Conservation (phyloP, 2,888 invertebrate genomes). For the Gryllus longicercus region DNA sequence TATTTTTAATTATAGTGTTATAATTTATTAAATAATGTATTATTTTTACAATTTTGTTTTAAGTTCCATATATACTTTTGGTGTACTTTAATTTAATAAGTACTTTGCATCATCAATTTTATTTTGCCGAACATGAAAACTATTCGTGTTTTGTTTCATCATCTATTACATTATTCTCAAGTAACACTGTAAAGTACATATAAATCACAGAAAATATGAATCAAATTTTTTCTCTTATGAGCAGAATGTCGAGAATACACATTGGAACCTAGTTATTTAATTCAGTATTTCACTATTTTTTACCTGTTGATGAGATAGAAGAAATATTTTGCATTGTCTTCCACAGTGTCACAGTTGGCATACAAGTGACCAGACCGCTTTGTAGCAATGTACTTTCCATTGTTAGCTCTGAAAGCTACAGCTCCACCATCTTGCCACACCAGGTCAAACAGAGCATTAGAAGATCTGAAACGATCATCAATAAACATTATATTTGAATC, state of each 20-base stretch:
- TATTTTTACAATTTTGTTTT: too few species aligned
- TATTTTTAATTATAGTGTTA: too few species aligned
- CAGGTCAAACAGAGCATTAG: slow-evolving; percentile 89
- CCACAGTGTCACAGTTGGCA: slow-evolving; percentile 78
- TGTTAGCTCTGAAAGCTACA: slow-evolving; percentile 87
- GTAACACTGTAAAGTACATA: too few species aligned
- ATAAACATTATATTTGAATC: background rate
- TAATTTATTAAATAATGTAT: too few species aligned
- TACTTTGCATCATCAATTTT: too few species aligned
- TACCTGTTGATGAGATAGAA: slow-evolving; percentile 90
- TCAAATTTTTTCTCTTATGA: background rate
- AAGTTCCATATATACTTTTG: too few species aligned
- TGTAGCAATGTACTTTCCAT: slow-evolving; percentile 89
- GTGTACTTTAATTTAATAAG: too few species aligned
- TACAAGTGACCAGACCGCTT: slow-evolving; percentile 92
- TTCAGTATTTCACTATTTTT: background rate
- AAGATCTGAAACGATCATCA: slow-evolving; percentile 58
- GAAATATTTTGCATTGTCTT: slow-evolving; percentile 88
- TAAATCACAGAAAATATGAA: background rate
- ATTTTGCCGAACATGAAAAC: too few species aligned
- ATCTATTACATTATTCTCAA: background rate
- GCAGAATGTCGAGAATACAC: too few species aligned
- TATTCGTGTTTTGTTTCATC: background rate
- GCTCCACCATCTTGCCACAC: slow-evolving; percentile 91
- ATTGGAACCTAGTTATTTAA: too few species aligned